Conservation (phyloP, 2,797 vertebrate genomes). For the Jordanella pulchra region DNA sequence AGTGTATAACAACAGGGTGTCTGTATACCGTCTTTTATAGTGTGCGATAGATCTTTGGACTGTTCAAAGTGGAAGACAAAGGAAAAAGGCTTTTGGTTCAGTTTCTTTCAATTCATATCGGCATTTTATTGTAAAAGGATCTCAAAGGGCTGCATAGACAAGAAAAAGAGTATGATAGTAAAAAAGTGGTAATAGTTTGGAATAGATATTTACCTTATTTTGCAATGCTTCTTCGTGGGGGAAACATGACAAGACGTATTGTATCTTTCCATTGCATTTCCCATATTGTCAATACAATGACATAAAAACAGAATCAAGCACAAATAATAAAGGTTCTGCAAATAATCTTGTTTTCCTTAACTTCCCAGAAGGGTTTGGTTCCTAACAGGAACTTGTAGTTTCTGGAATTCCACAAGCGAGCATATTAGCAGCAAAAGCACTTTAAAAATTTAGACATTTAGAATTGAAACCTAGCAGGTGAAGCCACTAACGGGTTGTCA, state of each 20-base stretch:
- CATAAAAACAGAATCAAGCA: too few species aligned
- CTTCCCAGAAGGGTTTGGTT: constrained; percentile 40
- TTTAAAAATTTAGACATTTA: constrained; percentile 47
- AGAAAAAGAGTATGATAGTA: background rate
- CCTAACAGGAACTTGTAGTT: constrained; percentile 8
- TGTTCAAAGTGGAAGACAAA: background rate
- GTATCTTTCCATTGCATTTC: too few species aligned
- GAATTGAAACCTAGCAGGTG: constrained; percentile 37
- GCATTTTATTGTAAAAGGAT: background rate
- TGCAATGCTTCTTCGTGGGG: too few species aligned
- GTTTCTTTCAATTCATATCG: background rate
- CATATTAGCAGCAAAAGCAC: constrained; percentile 23
- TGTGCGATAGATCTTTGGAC: background rate
- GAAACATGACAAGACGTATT: too few species aligned
- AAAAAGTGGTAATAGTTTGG: too few species aligned
- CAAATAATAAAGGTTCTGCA: too few species aligned
- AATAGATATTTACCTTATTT: too few species aligned
- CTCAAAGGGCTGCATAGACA: background rate
- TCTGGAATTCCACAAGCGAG: constrained; percentile 8
- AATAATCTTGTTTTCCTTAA: constrained; percentile 20
- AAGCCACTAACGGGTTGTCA: constrained; percentile 29
- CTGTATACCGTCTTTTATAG: background rate
- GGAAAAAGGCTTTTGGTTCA: background rate
- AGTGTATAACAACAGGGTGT: background rate
- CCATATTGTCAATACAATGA: too few species aligned